Evolutionary conservation across 2,888 invertebrate genomes (phyloP).

Genomic region (Reticulitermes lucifugus): DNA sequence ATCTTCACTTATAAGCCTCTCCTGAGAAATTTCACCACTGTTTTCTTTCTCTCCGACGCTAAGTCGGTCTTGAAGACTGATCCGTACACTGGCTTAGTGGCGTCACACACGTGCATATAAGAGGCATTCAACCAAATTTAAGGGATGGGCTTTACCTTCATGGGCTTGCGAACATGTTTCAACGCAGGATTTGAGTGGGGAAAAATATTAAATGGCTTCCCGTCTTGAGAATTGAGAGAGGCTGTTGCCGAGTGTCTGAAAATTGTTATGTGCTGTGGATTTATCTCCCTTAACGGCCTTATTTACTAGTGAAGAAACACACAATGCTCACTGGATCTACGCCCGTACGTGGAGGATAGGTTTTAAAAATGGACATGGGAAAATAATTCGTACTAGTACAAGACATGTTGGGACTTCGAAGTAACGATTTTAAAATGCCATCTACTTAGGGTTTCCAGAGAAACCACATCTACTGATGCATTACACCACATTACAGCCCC

Average conservation of each 20-base stretch:
- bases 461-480: no score
- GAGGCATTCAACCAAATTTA: slow-evolving; percentile 16
- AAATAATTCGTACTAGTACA: no score
- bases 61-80: not conserved
- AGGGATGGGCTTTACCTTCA: not conserved
- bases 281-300: not conserved
- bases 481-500: no score
- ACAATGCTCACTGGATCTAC: not conserved
- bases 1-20: not conserved
- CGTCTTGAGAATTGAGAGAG: not conserved
- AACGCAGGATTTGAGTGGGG: not conserved
- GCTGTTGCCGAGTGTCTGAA: not conserved
- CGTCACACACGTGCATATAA: not conserved
- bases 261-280: not conserved
- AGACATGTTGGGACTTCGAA: no score
- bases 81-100: not conserved
- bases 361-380: not conserved
- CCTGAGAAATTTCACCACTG: not conserved
- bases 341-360: not conserved
- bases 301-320: not conserved
- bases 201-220: slow-evolving; percentile 23
- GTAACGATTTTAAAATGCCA: no score
- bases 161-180: slow-evolving; percentile 3
- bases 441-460: no score
- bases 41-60: not conserved